A percentile compares a stretch with the other conserved stretches of the same genome.
These are phyloP conservation scores for Camelus dromedarius DNA, from an alignment of 2,113 vertebrate genomes.

Conservation along the genomic window DNA sequence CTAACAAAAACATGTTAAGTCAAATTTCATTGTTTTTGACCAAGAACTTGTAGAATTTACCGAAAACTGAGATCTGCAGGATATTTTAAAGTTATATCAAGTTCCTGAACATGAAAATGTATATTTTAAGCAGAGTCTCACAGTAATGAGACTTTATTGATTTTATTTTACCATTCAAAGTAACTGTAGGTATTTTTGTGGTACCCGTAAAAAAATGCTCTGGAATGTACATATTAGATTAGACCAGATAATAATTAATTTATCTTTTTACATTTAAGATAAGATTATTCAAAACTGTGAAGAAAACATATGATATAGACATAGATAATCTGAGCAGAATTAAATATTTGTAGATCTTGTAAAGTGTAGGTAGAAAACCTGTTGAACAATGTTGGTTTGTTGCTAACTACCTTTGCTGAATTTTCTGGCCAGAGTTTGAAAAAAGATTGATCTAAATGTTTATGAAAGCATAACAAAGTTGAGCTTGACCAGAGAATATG, in stretches of 20 bases:
- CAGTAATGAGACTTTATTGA: background rate
- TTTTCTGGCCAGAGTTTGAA: background rate
- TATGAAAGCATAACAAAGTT: background rate
- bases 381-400: background rate
- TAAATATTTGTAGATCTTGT: background rate
- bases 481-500: background rate
- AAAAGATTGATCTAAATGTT: background rate
- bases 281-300: conserved; percentile 3
- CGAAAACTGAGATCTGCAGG: background rate
- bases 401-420: background rate
- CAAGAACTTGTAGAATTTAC: background rate
- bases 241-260: background rate
- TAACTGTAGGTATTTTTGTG: background rate
- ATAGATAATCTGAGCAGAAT: background rate
- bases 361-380: background rate
- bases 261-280: background rate
- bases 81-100: background rate
- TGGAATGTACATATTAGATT: background rate
- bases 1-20: background rate
- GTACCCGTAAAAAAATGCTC: background rate
- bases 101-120: background rate
- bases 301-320: background rate
- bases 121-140: background rate
- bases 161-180: background rate
- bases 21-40: background rate